Conservation (phyloP, 1,140 invertebrate genomes). For the Drosophila pandora region DNA sequence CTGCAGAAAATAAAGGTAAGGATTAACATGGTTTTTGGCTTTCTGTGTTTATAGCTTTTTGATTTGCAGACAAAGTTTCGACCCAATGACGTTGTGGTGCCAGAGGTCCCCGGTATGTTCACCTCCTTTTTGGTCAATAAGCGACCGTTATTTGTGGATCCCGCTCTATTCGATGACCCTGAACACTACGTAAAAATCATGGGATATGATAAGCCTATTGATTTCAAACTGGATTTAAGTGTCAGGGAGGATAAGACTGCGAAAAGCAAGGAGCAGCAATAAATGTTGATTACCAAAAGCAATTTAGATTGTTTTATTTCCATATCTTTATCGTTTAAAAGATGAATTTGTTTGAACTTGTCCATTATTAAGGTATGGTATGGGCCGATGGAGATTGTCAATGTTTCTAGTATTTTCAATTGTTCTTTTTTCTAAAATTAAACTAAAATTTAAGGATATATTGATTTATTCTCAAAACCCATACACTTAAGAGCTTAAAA, state of each 20-base stretch:
- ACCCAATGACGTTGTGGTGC: conserved; percentile 90
- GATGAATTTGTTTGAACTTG: too few species aligned
- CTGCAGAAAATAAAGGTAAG: conserved; percentile 86
- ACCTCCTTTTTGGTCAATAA: conserved; percentile 90
- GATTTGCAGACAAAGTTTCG: conserved; percentile 88
- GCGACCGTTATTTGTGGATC: conserved; percentile 90
- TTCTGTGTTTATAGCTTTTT: conserved; percentile 1
- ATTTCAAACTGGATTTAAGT: conserved; percentile 87
- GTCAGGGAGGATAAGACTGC: neutral
- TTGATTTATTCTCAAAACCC: too few species aligned
- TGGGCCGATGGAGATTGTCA: too few species aligned
- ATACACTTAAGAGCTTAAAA: neutral
- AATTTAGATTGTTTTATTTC: neutral
- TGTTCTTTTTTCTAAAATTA: too few species aligned
- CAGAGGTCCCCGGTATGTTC: conserved; percentile 92
- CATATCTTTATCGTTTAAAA: neutral
- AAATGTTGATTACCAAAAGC: conserved; percentile 13
- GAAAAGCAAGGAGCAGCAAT: conserved; percentile 49
- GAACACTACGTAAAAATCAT: conserved; percentile 92
- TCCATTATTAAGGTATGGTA: too few species aligned
- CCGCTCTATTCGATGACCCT: conserved; percentile 87
- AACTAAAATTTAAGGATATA: too few species aligned
- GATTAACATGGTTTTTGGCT: neutral
- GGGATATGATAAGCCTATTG: conserved; percentile 95
- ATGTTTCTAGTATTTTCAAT: neutral